Percentiles rank a stretch among this genome's conserved stretches.
Evolutionary conservation across 35 echinoderm and acorn worm species (phyloP).

Genomic region (Amphiura filiformis): DNA sequence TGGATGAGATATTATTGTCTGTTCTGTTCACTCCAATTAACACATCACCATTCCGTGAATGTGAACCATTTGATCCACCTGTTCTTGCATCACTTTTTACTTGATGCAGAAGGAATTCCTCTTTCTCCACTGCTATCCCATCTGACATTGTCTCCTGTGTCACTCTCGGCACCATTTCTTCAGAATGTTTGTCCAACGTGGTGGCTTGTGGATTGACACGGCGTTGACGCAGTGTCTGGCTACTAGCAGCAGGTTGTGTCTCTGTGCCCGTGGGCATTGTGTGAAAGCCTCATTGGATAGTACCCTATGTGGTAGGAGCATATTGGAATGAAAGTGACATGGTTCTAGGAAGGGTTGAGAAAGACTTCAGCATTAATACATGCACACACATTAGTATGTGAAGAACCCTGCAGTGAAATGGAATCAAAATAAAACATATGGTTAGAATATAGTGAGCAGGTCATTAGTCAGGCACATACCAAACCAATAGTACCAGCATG

Average conservation of each 20-base stretch:
- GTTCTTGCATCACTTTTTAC: neutral
- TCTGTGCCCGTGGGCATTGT: neutral
- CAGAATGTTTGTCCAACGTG: neutral
- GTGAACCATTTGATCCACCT: neutral
- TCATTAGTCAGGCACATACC: too few species aligned
- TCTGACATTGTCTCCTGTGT: constrained; percentile 1
- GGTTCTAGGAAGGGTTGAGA: neutral
- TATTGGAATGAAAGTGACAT: neutral
- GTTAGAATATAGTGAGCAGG: too few species aligned
- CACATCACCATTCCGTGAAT: neutral
- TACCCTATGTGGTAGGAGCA: neutral
- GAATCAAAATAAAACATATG: too few species aligned
- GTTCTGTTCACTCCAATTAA: neutral
- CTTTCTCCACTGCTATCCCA: neutral
- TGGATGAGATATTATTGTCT: neutral
- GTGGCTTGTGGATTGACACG: neutral
- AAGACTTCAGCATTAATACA: neutral
- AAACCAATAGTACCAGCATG: too few species aligned
- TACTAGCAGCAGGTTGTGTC: neutral
- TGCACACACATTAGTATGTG: neutral
- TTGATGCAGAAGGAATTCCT: neutral
- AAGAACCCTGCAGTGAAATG: neutral
- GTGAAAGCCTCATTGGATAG: too few species aligned
- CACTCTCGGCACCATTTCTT: constrained; percentile 24
- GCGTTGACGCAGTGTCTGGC: neutral